Evolutionary conservation across 2,888 invertebrate species (phyloP).

Genomic region (Xylota sylvarum): DNA sequence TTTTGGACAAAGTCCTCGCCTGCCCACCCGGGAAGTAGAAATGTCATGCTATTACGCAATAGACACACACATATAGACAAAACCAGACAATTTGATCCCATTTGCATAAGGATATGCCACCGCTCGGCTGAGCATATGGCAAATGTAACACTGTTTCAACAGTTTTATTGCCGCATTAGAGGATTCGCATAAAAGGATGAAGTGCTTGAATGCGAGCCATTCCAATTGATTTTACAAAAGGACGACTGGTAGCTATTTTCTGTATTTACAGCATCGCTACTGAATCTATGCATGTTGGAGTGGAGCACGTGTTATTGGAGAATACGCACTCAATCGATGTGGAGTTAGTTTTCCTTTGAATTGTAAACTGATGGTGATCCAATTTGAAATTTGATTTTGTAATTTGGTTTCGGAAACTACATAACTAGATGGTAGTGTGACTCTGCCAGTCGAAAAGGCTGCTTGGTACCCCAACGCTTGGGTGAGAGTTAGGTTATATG

Average conservation of each 20-base stretch:
- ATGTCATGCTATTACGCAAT: no score
- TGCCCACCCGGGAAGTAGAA: no score
- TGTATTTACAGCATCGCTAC: background rate
- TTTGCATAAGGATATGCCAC: background rate
- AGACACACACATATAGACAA: no score
- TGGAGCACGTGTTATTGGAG: background rate
- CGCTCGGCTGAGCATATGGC: background rate
- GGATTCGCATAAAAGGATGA: background rate
- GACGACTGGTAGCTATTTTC: background rate
- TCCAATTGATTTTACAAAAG: slow-evolving; percentile 9
- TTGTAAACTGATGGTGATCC: background rate
- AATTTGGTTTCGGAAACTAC: background rate
- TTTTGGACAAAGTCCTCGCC: background rate
- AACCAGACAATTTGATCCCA: background rate
- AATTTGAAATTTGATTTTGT: background rate
- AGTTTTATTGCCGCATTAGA: slow-evolving; percentile 12
- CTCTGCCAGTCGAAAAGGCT: no score
- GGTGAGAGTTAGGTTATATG: no score
- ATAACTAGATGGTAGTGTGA: no score
- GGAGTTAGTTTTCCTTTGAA: background rate
- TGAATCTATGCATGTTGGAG: background rate
- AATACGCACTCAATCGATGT: background rate
- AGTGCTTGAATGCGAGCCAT: slow-evolving; percentile 11
- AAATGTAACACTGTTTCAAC: background rate
- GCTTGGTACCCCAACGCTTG: no score